Conservation (phyloP, 2,888 invertebrate genomes). For the Thera obeliscata region DNA sequence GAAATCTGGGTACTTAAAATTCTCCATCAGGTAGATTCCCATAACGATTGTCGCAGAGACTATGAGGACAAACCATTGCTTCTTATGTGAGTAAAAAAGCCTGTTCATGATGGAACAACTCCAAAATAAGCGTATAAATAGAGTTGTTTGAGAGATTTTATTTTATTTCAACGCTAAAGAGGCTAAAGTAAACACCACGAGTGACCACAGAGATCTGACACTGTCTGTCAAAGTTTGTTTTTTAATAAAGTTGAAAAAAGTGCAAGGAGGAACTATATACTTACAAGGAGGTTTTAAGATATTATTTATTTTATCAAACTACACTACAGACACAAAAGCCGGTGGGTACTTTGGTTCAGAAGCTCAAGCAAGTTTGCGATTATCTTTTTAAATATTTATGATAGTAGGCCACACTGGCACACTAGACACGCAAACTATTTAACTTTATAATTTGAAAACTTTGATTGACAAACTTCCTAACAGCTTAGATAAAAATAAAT, state of each 20-base stretch:
- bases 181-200: no score
- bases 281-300: not conserved
- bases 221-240: not conserved
- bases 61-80: slow-evolving; percentile 4
- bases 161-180: no score
- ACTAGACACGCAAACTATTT: slow-evolving; percentile 19
- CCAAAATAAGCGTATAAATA: no score
- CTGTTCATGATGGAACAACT: not conserved
- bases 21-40: not conserved
- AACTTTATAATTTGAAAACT: slow-evolving; percentile 14
- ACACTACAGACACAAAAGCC: no score
- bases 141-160: no score
- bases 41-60: not conserved
- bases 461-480: slow-evolving; percentile 14
- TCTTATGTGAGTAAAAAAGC: slow-evolving; percentile 1
- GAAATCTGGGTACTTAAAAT: slow-evolving; percentile 13
- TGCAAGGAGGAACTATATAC: not conserved
- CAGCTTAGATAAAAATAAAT: not conserved
- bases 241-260: not conserved
- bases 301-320: no score
- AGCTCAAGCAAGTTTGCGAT: not conserved
- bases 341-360: no score
- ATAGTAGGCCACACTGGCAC: slow-evolving; percentile 4
- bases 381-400: slow-evolving; percentile 23
- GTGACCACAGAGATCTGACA: no score